Percentiles rank a stretch among this genome's conserved stretches.
Evolutionary conservation across 92 coral and sea anemone species (phyloP).

Genomic region (Galaxea fascicularis): DNA sequence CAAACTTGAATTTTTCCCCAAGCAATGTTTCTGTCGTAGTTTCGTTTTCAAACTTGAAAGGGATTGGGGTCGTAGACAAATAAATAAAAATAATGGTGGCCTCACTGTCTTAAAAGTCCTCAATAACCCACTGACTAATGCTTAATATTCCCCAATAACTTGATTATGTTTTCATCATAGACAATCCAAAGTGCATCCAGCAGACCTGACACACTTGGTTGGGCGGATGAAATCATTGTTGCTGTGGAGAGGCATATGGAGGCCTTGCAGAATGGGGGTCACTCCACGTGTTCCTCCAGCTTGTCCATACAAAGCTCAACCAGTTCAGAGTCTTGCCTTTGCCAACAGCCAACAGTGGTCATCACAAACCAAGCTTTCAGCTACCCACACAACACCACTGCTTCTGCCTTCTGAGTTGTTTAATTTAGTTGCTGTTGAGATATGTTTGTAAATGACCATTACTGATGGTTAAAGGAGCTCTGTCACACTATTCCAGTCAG

Average conservation of each 20-base stretch:
- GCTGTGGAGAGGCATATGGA: slow-evolving; percentile 71
- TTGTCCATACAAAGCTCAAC: slow-evolving; percentile 32
- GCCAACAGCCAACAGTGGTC: slow-evolving; percentile 23
- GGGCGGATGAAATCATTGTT: slow-evolving; percentile 78
- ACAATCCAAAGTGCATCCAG: slow-evolving; percentile 69
- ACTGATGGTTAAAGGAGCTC: too few species aligned
- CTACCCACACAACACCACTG: slow-evolving; percentile 6
- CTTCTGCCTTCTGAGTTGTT: background rate
- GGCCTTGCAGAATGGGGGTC: slow-evolving; percentile 68
- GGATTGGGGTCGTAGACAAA: too few species aligned
- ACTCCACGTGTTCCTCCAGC: slow-evolving; percentile 38
- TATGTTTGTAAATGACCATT: too few species aligned
- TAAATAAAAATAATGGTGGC: too few species aligned
- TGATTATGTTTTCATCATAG: slow-evolving; percentile 30
- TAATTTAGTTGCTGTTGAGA: too few species aligned
- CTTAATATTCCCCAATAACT: too few species aligned
- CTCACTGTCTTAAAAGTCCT: background rate
- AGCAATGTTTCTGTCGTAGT: too few species aligned
- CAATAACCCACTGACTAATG: too few species aligned
- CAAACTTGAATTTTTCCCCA: too few species aligned
- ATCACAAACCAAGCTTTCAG: slow-evolving; percentile 36
- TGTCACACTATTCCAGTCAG: too few species aligned
- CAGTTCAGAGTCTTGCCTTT: slow-evolving; percentile 30
- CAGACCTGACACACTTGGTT: slow-evolving; percentile 61
- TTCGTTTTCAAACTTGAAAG: too few species aligned